phyloP scores from a whole-genome alignment of 2,113 vertebrate species.

The Apteryx owenii region DNA sequence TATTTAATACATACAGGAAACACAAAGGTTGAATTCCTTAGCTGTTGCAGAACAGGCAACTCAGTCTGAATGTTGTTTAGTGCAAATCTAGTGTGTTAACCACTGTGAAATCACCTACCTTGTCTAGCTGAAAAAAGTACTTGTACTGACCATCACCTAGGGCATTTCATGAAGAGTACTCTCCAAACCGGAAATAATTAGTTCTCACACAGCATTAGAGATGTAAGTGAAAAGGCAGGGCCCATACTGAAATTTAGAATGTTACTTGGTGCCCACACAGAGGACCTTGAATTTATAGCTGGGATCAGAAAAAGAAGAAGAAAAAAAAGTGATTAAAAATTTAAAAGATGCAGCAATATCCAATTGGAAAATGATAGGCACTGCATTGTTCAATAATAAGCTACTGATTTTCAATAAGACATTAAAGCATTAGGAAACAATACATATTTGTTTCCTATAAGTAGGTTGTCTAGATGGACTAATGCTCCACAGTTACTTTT shows the following conservation, averaged over 20 bases:
- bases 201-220: background rate
- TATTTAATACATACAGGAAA: background rate
- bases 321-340: background rate
- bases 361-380: background rate
- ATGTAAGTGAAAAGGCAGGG: background rate
- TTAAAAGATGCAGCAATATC: background rate
- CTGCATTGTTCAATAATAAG: background rate
- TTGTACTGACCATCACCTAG: background rate
- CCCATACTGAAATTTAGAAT: background rate
- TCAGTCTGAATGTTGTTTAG: background rate
- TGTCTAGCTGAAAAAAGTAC: background rate
- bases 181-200: background rate
- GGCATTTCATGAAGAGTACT: background rate
- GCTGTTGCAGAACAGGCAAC: background rate
- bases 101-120: background rate
- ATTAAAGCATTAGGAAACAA: background rate
- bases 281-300: background rate
- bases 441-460: background rate
- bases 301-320: background rate
- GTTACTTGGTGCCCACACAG: background rate
- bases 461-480: background rate
- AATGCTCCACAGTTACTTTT: background rate
- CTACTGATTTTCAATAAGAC: background rate
- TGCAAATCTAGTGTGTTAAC: background rate
- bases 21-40: background rate